A percentile compares a stretch with the other conserved stretches of the same genome.
Conservation (phyloP, 2,797 vertebrate genomes). For the Aythya fuligula region DNA sequence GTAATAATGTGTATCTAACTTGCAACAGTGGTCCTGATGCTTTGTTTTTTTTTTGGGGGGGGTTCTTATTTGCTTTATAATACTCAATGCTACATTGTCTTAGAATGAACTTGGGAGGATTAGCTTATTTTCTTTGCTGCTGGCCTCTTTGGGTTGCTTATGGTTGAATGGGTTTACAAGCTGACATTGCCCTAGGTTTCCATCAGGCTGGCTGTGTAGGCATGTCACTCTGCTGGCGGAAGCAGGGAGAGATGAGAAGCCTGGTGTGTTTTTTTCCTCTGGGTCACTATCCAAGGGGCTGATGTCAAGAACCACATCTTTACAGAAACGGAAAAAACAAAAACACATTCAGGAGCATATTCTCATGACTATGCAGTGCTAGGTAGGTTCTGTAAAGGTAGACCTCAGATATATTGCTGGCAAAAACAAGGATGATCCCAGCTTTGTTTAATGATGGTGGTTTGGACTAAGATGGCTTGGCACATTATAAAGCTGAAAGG, state of each 20-base stretch:
- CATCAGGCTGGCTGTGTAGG: not conserved
- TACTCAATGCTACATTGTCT: not conserved
- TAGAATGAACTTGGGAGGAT: not conserved
- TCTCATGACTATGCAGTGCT: not conserved
- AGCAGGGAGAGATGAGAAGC: not conserved
- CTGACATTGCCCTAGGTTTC: not conserved
- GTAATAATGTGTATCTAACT: rapidly evolving
- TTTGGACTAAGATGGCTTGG: not conserved
- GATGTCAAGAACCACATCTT: not conserved
- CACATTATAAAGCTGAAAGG: not conserved
- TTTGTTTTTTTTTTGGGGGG: rapidly evolving
- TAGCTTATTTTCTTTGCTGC: not conserved
- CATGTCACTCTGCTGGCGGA: not conserved
- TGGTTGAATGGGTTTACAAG: not conserved
- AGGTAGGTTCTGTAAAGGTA: not conserved
- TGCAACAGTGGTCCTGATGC: not conserved
- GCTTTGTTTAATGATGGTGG: not conserved
- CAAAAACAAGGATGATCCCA: not conserved
- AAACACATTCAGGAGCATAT: not conserved
- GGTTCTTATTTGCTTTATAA: not conserved
- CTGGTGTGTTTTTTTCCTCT: rapidly evolving
- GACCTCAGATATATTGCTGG: not conserved
- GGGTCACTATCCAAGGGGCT: not conserved
- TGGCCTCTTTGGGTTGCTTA: not conserved
- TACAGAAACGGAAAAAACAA: not conserved